A percentile compares a stretch with the other conserved stretches of the same genome.
These are phyloP conservation scores for Galerucella nymphaeae DNA, from an alignment of 2,888 invertebrate genomes.

Conservation along the genomic window DNA sequence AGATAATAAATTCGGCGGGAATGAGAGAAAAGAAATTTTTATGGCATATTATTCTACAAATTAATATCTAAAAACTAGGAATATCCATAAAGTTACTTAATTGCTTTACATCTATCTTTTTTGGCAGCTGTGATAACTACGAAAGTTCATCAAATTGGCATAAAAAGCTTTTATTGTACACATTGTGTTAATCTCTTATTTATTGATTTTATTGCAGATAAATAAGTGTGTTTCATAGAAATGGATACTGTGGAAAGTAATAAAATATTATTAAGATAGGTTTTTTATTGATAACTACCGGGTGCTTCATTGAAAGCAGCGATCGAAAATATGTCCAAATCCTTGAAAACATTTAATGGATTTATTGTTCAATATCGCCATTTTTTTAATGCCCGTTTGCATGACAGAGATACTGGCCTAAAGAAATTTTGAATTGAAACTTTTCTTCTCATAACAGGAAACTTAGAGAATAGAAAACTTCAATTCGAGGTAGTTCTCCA, in stretches of 20 bases:
- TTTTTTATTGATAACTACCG: background rate
- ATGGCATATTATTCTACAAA: background rate
- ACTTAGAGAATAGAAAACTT: no score
- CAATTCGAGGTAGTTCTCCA: no score
- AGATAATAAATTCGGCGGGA: no score
- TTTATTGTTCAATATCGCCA: no score
- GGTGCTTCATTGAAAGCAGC: background rate
- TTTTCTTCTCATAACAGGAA: no score
- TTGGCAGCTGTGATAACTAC: conserved; percentile 38
- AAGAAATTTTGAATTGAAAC: no score
- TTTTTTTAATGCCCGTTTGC: no score
- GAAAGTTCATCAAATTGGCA: conserved; percentile 40
- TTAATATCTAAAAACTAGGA: conserved; percentile 1
- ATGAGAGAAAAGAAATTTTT: background rate
- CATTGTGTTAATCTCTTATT: conserved; percentile 12
- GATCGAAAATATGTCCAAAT: background rate
- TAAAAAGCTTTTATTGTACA: conserved; percentile 30
- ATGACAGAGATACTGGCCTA: no score
- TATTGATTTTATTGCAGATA: conserved; percentile 7
- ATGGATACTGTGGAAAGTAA: conserved; percentile 10
- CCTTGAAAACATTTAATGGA: no score
- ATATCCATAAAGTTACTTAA: conserved; percentile 26
- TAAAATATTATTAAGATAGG: background rate
- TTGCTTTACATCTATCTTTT: conserved; percentile 36
- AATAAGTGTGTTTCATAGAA: conserved; percentile 15